Evolutionary conservation across 2,888 invertebrate species (phyloP).

Genomic region (Lasioglossum marginatum): DNA sequence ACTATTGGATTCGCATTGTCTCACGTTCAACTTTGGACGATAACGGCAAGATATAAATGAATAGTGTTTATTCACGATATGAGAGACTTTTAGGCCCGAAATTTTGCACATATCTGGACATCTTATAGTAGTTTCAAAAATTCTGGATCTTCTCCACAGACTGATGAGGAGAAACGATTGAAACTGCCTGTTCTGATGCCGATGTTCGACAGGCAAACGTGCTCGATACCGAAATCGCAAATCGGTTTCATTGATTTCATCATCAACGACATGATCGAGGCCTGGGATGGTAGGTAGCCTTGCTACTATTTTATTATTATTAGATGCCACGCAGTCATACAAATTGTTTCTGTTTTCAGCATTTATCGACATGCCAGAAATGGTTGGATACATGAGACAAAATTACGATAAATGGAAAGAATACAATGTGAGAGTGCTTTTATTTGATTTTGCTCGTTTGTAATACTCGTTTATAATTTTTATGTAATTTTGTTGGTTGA

Average conservation of each 20-base stretch:
- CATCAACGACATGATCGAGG: conserved; percentile 98
- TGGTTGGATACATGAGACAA: conserved; percentile 92
- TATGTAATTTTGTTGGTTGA: background rate
- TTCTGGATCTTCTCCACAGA: conserved; percentile 85
- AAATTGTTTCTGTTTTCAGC: conserved; percentile 85
- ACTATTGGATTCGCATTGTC: no score
- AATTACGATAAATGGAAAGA: conserved; percentile 98
- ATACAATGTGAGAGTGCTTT: conserved; percentile 79
- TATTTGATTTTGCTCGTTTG: background rate
- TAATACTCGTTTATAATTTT: background rate
- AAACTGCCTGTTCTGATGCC: conserved; percentile 99
- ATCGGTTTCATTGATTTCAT: conserved; percentile 99
- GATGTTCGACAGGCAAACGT: conserved; percentile 97
- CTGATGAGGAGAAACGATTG: conserved; percentile 96
- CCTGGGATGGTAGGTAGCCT: conserved; percentile 93
- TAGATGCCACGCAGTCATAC: background rate
- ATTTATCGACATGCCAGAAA: conserved; percentile 96
- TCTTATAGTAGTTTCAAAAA: background rate
- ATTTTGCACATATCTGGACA: background rate
- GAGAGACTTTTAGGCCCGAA: background rate
- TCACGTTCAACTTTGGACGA: no score
- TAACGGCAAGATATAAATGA: no score
- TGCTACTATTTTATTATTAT: background rate
- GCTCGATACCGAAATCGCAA: conserved; percentile 99
- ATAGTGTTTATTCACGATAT: no score